phyloP scores from a whole-genome alignment of 2,113 vertebrate species.

The Poecile atricapillus region DNA sequence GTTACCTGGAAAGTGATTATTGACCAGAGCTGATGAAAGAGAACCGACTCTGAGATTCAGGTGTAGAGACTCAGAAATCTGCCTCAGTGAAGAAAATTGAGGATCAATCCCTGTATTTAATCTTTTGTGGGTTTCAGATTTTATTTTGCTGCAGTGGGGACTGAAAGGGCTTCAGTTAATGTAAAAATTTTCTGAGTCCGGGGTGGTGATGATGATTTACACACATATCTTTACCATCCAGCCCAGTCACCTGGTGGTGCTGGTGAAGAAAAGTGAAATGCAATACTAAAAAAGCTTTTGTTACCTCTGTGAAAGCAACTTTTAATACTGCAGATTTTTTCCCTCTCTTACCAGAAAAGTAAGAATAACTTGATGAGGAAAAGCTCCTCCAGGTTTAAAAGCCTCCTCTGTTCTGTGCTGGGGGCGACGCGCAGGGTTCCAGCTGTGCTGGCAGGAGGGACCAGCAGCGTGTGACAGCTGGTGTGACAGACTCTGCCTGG shows the following conservation, averaged over 20 bases:
- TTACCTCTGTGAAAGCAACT: not conserved
- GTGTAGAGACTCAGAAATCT: not conserved
- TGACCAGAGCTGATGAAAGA: not conserved
- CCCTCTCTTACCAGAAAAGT: not conserved
- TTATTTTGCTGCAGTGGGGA: not conserved
- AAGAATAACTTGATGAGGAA: not conserved
- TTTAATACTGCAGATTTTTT: not conserved
- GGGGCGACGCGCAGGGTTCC: not conserved
- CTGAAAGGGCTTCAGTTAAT: not conserved
- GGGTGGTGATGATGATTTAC: not conserved
- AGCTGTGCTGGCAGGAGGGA: slow-evolving; percentile 1
- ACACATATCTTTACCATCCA: not conserved
- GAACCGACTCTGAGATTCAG: not conserved
- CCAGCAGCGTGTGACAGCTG: not conserved
- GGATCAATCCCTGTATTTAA: not conserved
- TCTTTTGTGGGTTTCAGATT: not conserved
- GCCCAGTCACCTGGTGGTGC: not conserved
- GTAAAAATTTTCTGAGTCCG: not conserved
- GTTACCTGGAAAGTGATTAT: not conserved
- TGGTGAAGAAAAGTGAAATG: not conserved
- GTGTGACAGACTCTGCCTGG: slow-evolving; percentile 31
- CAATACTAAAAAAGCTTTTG: not conserved
- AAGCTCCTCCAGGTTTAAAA: not conserved
- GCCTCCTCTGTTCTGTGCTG: fast-evolving
- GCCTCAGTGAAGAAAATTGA: fast-evolving